These are phyloP conservation scores for Cacatua alba DNA, from an alignment of 2,113 vertebrate genomes.

Conservation along the genomic window DNA sequence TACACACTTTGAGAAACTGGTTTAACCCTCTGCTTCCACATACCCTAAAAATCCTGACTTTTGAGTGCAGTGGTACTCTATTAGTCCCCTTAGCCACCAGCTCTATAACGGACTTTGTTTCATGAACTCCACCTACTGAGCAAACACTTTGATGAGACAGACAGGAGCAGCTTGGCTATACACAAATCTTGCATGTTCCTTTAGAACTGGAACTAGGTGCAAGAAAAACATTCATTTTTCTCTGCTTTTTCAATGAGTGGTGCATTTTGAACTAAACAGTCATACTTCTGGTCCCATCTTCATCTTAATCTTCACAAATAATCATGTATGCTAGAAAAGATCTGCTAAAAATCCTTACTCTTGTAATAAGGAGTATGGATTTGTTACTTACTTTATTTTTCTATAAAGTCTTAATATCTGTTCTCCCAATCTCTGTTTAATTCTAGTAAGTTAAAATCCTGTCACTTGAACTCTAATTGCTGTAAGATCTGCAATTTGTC, in stretches of 20 bases:
- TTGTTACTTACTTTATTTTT: not conserved
- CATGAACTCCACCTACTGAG: slow-evolving; percentile 9
- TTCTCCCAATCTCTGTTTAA: not conserved
- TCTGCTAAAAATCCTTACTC: not conserved
- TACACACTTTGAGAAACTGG: not conserved
- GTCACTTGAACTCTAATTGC: not conserved
- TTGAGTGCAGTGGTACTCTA: not conserved
- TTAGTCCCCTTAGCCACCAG: not conserved
- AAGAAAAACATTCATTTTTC: not conserved
- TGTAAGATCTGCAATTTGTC: not conserved
- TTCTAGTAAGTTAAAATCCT: not conserved
- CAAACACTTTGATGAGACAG: not conserved
- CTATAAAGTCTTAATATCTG: not conserved
- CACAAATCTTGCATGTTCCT: not conserved
- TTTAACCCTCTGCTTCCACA: not conserved
- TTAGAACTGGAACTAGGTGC: not conserved
- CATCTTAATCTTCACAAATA: not conserved
- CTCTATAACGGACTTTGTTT: not conserved
- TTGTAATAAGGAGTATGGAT: not conserved
- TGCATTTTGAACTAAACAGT: not conserved
- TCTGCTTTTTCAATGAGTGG: not conserved
- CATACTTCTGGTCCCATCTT: not conserved
- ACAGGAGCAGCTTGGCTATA: not conserved
- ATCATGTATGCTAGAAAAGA: not conserved
- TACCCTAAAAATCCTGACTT: not conserved